Conservation (phyloP, 2,888 invertebrate species). For the Leptinotarsa tumamoca region DNA sequence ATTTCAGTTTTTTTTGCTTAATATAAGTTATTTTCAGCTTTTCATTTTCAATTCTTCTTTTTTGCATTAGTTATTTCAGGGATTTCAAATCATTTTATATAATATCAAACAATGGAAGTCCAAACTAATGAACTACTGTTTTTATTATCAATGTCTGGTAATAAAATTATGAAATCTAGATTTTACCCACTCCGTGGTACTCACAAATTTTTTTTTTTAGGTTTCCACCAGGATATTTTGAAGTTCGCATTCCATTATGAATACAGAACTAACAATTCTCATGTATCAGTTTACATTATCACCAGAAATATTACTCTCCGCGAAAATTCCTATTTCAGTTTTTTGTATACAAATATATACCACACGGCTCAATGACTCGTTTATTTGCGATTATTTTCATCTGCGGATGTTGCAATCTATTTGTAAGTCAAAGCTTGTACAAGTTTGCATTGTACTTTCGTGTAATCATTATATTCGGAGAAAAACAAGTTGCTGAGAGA, state of each 20-base stretch:
- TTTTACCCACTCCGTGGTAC: too few relatives aligned
- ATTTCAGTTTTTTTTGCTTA: too few relatives aligned
- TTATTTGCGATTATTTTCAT: constrained; percentile 38
- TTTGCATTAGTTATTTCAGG: too few relatives aligned
- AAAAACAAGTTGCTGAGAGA: constrained; percentile 13
- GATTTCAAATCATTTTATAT: too few relatives aligned
- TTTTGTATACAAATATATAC: constrained; percentile 23
- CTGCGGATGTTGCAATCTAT: constrained; percentile 41
- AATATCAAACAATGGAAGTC: too few relatives aligned
- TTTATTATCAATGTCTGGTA: too few relatives aligned
- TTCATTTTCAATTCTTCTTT: too few relatives aligned
- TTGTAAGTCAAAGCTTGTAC: constrained; percentile 37
- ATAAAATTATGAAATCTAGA: too few relatives aligned
- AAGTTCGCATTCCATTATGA: background rate
- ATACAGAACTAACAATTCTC: background rate
- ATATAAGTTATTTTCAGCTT: too few relatives aligned
- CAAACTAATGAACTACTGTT: too few relatives aligned
- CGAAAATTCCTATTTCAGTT: background rate
- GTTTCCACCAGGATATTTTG: background rate
- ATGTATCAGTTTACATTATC: background rate
- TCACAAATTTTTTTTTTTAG: background rate
- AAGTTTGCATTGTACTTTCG: constrained; percentile 30
- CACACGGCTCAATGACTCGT: constrained; percentile 14
- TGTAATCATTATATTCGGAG: constrained; percentile 20
- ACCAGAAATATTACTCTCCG: background rate